phyloP scores from a whole-genome alignment of 1,140 invertebrate genomes.

The Bombus soroeensis region DNA sequence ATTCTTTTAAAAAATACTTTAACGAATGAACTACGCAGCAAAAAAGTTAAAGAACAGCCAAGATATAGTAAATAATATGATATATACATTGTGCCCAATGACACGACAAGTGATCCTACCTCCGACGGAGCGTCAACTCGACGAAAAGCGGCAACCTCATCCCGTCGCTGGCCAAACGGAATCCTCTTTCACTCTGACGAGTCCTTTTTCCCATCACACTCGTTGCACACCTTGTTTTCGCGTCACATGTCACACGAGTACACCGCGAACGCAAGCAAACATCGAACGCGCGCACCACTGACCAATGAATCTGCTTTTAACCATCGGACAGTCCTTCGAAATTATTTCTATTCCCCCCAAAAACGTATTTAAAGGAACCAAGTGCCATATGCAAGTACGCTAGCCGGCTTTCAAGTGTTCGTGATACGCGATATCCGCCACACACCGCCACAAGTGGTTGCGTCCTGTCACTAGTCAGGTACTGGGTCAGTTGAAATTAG shows the following conservation, averaged over 20 bases:
- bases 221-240: neutral
- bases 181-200: slow-evolving; percentile 15
- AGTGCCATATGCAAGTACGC: neutral
- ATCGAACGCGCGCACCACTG: slow-evolving; percentile 42
- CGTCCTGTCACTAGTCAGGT: slow-evolving; percentile 55
- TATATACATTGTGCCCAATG: neutral
- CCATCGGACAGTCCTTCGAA: slow-evolving; percentile 12
- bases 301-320: neutral
- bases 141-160: slow-evolving; percentile 12
- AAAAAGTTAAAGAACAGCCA: neutral
- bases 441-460: slow-evolving; percentile 80
- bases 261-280: slow-evolving; percentile 10
- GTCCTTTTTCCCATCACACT: slow-evolving; percentile 51
- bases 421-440: slow-evolving; percentile 12
- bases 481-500: neutral
- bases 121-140: slow-evolving; percentile 7
- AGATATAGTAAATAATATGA: neutral
- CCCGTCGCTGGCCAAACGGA: slow-evolving; percentile 10
- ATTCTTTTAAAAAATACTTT: no score
- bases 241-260: slow-evolving; percentile 35
- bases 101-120: neutral
- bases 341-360: neutral
- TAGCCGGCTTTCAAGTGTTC: slow-evolving; percentile 41
- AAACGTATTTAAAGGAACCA: neutral
- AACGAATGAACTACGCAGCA: no score